Percentiles rank a stretch among this genome's conserved stretches.
Evolutionary conservation across 92 coral and sea anemone species (phyloP).

Genomic region (Palythoa heliodiscus): DNA sequence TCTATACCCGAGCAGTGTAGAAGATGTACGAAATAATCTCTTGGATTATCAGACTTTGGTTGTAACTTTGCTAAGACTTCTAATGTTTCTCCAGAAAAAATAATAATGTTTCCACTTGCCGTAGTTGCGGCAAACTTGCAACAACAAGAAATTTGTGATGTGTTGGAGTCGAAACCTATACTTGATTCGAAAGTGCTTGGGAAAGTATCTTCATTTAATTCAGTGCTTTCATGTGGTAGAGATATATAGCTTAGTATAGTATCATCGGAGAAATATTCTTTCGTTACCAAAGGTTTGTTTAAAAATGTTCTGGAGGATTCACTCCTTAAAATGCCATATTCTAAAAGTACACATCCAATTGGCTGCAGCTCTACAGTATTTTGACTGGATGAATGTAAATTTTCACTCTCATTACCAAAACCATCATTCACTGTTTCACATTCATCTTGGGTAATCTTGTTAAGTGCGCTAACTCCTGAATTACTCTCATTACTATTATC

Average conservation of each 20-base stretch:
- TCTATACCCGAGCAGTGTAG: slow-evolving; percentile 92
- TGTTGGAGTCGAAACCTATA: not conserved
- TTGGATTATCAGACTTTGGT: slow-evolving; percentile 40
- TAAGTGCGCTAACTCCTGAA: not conserved
- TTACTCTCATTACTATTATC: not conserved
- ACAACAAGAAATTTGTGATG: slow-evolving; percentile 32
- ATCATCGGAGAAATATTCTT: slow-evolving; percentile 35
- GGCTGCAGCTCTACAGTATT: not conserved
- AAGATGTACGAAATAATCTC: slow-evolving; percentile 53
- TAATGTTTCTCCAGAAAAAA: slow-evolving; percentile 72
- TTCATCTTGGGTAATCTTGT: not conserved
- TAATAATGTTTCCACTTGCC: slow-evolving; percentile 59
- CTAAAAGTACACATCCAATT: slow-evolving; percentile 36
- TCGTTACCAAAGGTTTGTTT: slow-evolving; percentile 44
- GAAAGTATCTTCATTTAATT: slow-evolving; percentile 33
- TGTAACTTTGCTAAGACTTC: slow-evolving; percentile 66
- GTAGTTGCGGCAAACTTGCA: slow-evolving; percentile 66
- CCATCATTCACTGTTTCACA: not conserved
- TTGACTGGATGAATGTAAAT: not conserved
- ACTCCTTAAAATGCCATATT: slow-evolving; percentile 35
- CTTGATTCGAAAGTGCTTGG: not conserved
- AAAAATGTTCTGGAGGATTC: slow-evolving; percentile 49
- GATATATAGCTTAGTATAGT: slow-evolving; percentile 60
- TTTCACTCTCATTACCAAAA: not conserved
- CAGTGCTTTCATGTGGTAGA: slow-evolving; percentile 57